phyloP scores from a whole-genome alignment of 2,113 vertebrate genomes.

The Apaloderma vittatum region DNA sequence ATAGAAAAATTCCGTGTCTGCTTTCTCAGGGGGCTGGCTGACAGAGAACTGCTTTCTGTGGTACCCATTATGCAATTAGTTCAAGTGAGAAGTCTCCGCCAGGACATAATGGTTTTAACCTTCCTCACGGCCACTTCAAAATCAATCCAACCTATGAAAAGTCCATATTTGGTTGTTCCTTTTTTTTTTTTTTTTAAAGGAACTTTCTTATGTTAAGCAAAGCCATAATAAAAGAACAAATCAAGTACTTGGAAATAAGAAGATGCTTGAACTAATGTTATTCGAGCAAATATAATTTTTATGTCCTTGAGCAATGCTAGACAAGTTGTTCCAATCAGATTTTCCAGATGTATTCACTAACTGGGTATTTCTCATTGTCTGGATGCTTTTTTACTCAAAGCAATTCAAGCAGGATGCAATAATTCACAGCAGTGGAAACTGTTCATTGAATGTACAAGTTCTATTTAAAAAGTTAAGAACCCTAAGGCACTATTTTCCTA shows the following conservation, averaged over 20 bases:
- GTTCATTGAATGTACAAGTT: background rate
- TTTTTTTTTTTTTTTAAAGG: background rate
- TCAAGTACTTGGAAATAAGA: background rate
- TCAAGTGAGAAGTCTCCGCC: background rate
- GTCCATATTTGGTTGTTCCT: background rate
- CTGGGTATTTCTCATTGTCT: background rate
- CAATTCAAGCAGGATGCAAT: background rate
- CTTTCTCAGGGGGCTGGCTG: background rate
- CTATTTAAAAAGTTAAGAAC: background rate
- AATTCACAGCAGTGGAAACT: constrained; percentile 3
- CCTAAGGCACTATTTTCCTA: background rate
- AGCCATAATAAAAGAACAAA: background rate
- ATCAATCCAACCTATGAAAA: background rate
- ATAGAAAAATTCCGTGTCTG: background rate
- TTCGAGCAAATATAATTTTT: constrained; percentile 16
- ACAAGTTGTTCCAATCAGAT: constrained; percentile 43
- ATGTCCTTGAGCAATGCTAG: constrained; percentile 15
- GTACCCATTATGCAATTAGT: background rate
- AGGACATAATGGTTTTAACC: background rate
- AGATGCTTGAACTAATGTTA: background rate
- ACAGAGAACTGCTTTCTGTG: background rate
- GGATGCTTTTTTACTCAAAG: background rate
- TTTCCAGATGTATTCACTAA: constrained; percentile 50
- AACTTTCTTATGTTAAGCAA: background rate
- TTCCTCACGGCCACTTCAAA: background rate